A percentile compares a stretch with the other conserved stretches of the same genome.
Conservation (phyloP, 2,797 vertebrate species). For the Antrozous pallidus region DNA sequence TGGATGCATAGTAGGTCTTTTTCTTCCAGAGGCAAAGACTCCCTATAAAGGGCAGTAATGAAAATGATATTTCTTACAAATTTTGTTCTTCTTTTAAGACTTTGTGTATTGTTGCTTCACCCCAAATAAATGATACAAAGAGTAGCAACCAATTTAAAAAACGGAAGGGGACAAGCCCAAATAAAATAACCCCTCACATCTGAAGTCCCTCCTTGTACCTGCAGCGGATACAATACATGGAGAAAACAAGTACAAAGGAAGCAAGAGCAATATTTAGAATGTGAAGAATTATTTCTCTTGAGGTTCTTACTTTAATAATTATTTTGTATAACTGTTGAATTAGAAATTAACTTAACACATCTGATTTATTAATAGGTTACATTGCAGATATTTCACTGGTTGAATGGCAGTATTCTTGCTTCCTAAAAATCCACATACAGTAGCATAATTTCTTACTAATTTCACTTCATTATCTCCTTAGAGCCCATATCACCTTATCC, state of each 20-base stretch:
- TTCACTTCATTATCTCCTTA: slow-evolving; percentile 62
- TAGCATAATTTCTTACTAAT: slow-evolving; percentile 59
- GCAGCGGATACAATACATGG: slow-evolving; percentile 55
- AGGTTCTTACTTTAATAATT: slow-evolving; percentile 62
- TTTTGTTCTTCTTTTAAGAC: slow-evolving; percentile 15
- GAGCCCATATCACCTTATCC: slow-evolving; percentile 31
- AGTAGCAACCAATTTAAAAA: slow-evolving; percentile 73
- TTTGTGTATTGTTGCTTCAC: slow-evolving; percentile 62
- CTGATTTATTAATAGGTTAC: slow-evolving; percentile 32
- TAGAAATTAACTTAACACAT: slow-evolving; percentile 56
- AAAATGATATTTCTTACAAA: slow-evolving; percentile 23
- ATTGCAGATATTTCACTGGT: slow-evolving; percentile 57
- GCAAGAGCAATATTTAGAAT: slow-evolving; percentile 78
- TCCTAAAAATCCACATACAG: slow-evolving; percentile 61
- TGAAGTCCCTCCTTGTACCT: slow-evolving; percentile 81
- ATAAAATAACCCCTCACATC: slow-evolving; percentile 76
- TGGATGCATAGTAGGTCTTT: neutral
- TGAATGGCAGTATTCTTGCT: slow-evolving; percentile 41
- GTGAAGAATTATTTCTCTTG: slow-evolving; percentile 68
- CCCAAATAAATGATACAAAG: slow-evolving; percentile 70
- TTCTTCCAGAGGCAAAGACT: slow-evolving; percentile 59
- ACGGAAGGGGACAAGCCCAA: slow-evolving; percentile 59
- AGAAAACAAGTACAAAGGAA: slow-evolving; percentile 73
- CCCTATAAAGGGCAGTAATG: slow-evolving; percentile 22
- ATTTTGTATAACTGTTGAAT: slow-evolving; percentile 62